A percentile compares a stretch with the other conserved stretches of the same genome.
phyloP scores from a whole-genome alignment of 2,113 vertebrate genomes.

The Trinectes maculatus region DNA sequence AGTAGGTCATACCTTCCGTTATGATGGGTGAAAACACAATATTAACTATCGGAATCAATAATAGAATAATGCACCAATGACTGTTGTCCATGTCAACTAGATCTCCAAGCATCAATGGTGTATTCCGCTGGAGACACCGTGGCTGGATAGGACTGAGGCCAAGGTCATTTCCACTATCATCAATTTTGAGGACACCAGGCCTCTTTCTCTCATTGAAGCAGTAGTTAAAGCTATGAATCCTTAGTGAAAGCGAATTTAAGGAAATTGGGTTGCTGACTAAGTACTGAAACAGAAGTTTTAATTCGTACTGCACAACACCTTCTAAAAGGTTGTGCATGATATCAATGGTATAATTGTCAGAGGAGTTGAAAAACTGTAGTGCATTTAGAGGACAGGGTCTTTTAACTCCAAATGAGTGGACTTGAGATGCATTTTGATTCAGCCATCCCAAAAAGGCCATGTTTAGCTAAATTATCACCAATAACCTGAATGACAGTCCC shows the following conservation, averaged over 20 bases:
- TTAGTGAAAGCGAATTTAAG: not conserved
- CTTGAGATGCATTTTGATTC: not conserved
- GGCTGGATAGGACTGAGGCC: constrained; percentile 2
- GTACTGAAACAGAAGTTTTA: constrained; percentile 12
- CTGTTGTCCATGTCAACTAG: not conserved
- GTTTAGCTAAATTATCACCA: no score
- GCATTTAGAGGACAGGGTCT: not conserved
- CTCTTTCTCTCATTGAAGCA: not conserved
- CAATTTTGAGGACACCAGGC: not conserved
- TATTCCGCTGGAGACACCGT: not conserved
- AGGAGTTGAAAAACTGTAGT: not conserved
- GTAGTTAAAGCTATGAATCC: not conserved
- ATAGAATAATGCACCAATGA: not conserved
- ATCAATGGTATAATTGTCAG: constrained; percentile 6
- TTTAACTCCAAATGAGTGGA: no score
- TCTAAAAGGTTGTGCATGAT: constrained; percentile 20
- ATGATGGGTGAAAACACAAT: not conserved
- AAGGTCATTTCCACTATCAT: not conserved
- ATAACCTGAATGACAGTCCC: no score
- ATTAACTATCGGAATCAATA: not conserved
- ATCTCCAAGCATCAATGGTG: not conserved
- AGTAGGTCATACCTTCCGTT: not conserved
- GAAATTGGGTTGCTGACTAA: not conserved
- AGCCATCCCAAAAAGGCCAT: no score
- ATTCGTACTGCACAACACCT: constrained; percentile 2